Evolutionary conservation across 1,140 invertebrate species (phyloP), one percentile per base, ranked within the genome.

Genomic region (Drosophila ohnishii): DNA sequence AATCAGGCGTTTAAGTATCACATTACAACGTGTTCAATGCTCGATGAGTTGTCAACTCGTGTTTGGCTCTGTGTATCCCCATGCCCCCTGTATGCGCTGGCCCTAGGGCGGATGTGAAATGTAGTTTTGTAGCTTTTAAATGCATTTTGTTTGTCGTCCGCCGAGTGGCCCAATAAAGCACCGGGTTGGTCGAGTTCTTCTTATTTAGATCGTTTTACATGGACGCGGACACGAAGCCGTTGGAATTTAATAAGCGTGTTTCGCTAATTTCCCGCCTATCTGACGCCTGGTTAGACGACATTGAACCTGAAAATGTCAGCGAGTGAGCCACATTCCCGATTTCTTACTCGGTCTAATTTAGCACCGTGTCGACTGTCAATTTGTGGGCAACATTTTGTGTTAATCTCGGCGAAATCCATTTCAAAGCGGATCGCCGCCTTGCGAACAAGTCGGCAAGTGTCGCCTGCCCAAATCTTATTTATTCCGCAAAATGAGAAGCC

Each of bases 1-100:
- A 90, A 90, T 91, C 90, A 90, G 86, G 86, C 86, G 87, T 90
- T 88, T 91, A 91, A 91, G 90, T 91, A 91, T 91, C 90, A 86
- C 80, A 91, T 91, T 91, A 91, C 90, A 91, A 86, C 89, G 80
- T 91, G 90, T 90, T 89, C 86, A 90, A 90, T 90, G 83, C 85
- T 91, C 89, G 89, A 90, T 91, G 89, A 91, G 90, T 90, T 91
- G 89, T 90, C 89, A 90, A 91, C 80, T 91, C 89, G 75, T 87
- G 89, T 90, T 90, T 90, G 81, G 77, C 50, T 80, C 64, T 35
- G 64, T 62, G 37, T 37, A 55, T 32, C 53, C 44, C 75, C 58
- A 67, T 47, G 60, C 58, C 57, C 50, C 66, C 19, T 14, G 13
- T 3, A n/a, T 32, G 34, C 35, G 50, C 42, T 32, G 25, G 44